Evolutionary conservation across 2,888 invertebrate species (phyloP), one percentile per base, ranked within the genome.

Genomic region (Hypolimnas misippus): DNA sequence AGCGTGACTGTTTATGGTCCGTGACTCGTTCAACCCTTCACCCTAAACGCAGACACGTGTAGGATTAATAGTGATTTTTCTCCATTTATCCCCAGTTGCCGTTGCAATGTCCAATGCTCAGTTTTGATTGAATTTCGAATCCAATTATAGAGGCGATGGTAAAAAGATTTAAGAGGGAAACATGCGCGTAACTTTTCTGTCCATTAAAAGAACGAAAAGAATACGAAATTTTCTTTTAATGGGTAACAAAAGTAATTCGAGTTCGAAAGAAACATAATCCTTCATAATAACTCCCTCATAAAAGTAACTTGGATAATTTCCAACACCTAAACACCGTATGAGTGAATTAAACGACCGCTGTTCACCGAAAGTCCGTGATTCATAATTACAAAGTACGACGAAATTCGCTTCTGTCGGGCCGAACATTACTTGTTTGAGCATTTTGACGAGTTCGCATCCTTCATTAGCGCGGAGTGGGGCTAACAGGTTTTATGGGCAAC

Each of bases 1-100:
- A 80, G 86, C 91, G 87, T 90, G 89, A 89, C 91, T 86, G 80
- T 87, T 86, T 87, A 89, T 87, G 84, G 81, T 70, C 89, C 89
- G 86, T 89, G 86, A 89, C 89, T 84, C 74, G 78, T 73, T 82
- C 83, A 86, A 84, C 89, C 88, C 83, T 89, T 85, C 79, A 73
- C 79, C 79, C 85, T 89, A 90, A 91, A 89, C 83, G 84, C 76
- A 79, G 83, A 87, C 90, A 91, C 89, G 91, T 89, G 89, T 82
- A 82, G 85, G 84, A 88, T 92, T 89, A 87, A 87, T 86, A 83
- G 77, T 74, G 78, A 85, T 86, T 89, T 87, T 87, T 89, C 77
- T 78, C 79, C 76, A 86, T 73, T 73, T 73, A 74, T 76, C 72
- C 71, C 70, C 61, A 57, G 62, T 58, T 55, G 65, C 42, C 16